Percentiles rank a stretch among this genome's conserved stretches.
phyloP scores from a whole-genome alignment of 1,140 invertebrate species.

The Brachystomella parvula region DNA sequence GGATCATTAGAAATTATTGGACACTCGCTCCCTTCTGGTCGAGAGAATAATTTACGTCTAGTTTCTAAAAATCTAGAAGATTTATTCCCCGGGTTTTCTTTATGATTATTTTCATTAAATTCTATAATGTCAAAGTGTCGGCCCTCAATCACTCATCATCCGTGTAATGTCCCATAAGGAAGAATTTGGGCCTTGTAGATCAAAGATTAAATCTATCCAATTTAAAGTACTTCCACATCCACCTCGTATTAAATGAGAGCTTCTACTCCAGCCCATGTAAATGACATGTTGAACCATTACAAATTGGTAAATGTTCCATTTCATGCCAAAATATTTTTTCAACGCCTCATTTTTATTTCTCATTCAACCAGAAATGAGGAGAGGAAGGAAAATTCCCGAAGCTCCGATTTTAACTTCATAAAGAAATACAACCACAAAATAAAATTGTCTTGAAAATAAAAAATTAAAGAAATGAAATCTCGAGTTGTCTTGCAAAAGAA shows the following conservation, averaged over 20 bases:
- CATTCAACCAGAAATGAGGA: not conserved
- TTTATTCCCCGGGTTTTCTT: no score
- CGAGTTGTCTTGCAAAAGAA: no score
- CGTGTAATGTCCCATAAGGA: constrained; percentile 6
- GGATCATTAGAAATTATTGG: not conserved
- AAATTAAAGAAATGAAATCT: no score
- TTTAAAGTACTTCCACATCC: not conserved
- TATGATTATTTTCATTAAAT: constrained; percentile 5
- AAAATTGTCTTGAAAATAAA: no score
- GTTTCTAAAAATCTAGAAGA: not conserved
- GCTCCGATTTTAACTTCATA: no score
- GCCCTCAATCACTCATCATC: not conserved
- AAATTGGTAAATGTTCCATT: constrained; percentile 34
- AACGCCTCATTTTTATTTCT: constrained; percentile 36
- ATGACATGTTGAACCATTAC: constrained; percentile 23
- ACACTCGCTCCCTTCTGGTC: not conserved
- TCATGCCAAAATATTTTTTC: constrained; percentile 39
- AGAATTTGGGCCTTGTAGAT: not conserved
- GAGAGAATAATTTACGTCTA: not conserved
- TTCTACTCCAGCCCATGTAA: constrained; percentile 1
- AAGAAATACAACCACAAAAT: no score
- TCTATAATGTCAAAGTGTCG: not conserved
- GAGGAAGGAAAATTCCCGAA: not conserved
- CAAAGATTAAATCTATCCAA: not conserved
- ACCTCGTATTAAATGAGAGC: not conserved